Conservation (phyloP, 2,888 invertebrate species). For the Platycnemis pennipes region DNA sequence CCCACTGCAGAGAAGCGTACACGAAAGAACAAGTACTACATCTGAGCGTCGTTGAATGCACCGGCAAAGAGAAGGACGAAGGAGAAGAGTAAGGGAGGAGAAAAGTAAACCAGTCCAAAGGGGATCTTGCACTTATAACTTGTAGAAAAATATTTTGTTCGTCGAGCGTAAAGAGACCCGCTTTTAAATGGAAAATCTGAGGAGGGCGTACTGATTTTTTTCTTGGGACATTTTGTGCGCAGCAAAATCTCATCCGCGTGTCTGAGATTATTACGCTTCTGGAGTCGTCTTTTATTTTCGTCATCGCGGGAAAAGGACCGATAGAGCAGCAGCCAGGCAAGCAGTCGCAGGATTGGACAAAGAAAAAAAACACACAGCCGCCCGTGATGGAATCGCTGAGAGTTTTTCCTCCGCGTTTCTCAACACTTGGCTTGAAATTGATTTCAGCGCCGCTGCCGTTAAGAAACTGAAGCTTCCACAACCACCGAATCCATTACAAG, state of each 20-base stretch:
- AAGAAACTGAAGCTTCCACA: neutral
- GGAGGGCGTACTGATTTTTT: neutral
- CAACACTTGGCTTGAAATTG: slow-evolving; percentile 28
- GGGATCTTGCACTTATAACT: neutral
- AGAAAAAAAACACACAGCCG: neutral
- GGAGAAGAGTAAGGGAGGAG: no score
- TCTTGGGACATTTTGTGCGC: neutral
- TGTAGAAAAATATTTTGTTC: neutral
- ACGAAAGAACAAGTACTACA: no score
- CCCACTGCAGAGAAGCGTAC: no score
- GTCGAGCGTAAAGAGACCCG: neutral
- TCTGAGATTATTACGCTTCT: neutral
- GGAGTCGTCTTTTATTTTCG: neutral
- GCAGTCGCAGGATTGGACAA: neutral
- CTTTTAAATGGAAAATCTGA: neutral
- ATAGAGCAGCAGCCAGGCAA: neutral
- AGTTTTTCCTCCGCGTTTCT: neutral
- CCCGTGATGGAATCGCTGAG: neutral
- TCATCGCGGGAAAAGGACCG: neutral
- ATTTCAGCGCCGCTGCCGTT: neutral
- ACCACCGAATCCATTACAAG: neutral
- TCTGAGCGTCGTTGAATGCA: no score
- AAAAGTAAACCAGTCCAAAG: neutral
- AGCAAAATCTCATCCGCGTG: neutral
- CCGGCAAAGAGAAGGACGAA: no score